Evolutionary conservation across 1,140 invertebrate species (phyloP).

Genomic region (Zophobas morio): DNA sequence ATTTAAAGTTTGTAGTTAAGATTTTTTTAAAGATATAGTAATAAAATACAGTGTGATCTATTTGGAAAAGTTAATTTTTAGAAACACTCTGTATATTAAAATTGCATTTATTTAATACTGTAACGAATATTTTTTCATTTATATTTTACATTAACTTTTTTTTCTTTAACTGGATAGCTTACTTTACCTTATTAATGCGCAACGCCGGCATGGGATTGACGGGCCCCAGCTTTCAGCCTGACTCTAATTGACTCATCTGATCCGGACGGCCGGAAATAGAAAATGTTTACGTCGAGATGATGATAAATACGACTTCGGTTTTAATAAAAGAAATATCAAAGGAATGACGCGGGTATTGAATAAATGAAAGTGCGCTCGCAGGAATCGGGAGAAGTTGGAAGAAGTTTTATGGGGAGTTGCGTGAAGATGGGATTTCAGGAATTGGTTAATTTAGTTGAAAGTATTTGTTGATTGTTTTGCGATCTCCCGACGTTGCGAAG

Average conservation of each 20-base stretch:
- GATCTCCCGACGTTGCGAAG: neutral
- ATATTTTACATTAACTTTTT: too few relatives aligned
- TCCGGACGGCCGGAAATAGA: neutral
- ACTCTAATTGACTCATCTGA: conserved; percentile 3
- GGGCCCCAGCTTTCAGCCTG: neutral
- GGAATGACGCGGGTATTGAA: conserved; percentile 9
- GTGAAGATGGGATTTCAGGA: neutral
- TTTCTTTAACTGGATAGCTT: too few relatives aligned
- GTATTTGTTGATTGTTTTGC: conserved; percentile 5
- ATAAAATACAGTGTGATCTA: too few relatives aligned
- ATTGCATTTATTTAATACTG: too few relatives aligned
- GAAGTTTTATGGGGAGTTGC: conserved; percentile 1
- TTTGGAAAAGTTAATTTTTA: too few relatives aligned
- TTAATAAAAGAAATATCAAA: conserved; percentile 30
- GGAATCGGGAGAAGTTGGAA: neutral
- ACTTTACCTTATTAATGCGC: too few relatives aligned
- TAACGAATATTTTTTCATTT: too few relatives aligned
- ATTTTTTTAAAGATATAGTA: too few relatives aligned
- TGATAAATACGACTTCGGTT: conserved; percentile 25
- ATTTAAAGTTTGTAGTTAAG: too few relatives aligned
- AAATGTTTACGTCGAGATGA: neutral
- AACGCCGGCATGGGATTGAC: neutral
- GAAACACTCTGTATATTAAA: too few relatives aligned
- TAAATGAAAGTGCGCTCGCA: conserved; percentile 18
- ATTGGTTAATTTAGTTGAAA: conserved; percentile 5